Evolutionary conservation across 92 coral and sea anemone genomes (phyloP).

Genomic region (Actinostola sp.): DNA sequence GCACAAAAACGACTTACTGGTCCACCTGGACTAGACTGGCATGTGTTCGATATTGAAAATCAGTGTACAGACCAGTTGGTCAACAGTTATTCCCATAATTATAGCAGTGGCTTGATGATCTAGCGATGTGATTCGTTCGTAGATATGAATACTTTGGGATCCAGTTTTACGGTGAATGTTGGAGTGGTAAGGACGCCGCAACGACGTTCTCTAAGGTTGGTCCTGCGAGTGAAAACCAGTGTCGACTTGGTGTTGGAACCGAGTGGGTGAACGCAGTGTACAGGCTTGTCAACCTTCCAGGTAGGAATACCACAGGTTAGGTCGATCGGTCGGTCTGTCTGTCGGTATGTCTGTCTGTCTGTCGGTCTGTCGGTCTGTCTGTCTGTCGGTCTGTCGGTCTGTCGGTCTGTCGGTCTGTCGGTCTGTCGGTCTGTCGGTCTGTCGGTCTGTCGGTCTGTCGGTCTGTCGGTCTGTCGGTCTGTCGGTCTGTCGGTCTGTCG

Average conservation of each 20-base stretch:
- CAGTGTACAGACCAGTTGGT: too few species aligned
- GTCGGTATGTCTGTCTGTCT: not conserved
- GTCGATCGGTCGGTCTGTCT: not conserved
- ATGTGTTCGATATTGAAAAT: too few species aligned
- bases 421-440: too few species aligned
- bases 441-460: too few species aligned
- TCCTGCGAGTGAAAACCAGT: slow-evolving; percentile 9
- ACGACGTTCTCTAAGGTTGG: slow-evolving; percentile 19
- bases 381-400: too few species aligned
- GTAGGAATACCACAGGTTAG: not conserved
- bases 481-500: too few species aligned
- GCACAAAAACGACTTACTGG: too few species aligned
- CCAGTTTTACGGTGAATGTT: slow-evolving; percentile 62
- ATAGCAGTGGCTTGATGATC: not conserved
- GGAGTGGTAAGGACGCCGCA: slow-evolving; percentile 39
- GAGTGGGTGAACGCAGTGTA: slow-evolving; percentile 38
- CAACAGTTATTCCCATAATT: too few species aligned
- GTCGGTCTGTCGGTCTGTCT: not conserved
- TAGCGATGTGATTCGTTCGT: not conserved
- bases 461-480: too few species aligned
- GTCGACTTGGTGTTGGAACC: slow-evolving; percentile 24
- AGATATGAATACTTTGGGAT: slow-evolving; percentile 50
- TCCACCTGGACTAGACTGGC: too few species aligned
- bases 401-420: too few species aligned
- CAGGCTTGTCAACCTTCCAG: slow-evolving; percentile 22